These are phyloP conservation scores for Caiman crocodilus DNA, from an alignment of 2,797 vertebrate species.

Conservation along the genomic window DNA sequence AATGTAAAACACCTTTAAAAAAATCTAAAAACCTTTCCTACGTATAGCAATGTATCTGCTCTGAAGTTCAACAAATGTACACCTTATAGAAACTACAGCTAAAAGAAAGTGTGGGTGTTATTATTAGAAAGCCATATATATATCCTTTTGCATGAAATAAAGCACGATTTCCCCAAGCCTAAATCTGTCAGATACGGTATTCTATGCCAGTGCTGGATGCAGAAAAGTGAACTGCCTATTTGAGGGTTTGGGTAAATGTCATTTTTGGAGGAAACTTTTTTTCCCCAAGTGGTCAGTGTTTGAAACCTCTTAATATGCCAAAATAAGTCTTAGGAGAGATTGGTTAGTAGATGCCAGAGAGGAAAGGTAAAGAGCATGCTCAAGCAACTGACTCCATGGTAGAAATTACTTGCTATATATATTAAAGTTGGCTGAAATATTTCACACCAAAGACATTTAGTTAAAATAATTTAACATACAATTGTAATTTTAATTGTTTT, in stretches of 20 bases:
- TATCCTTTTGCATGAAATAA: neutral
- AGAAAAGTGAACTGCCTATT: neutral
- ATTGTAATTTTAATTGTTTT: slow-evolving; percentile 11
- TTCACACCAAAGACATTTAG: neutral
- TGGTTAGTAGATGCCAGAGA: neutral
- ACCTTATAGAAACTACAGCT: neutral
- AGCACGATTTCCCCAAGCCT: neutral
- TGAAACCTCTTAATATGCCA: slow-evolving; percentile 23
- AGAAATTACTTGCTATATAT: neutral
- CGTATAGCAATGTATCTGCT: neutral
- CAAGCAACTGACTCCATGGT: neutral
- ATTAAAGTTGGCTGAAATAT: slow-evolving; percentile 12
- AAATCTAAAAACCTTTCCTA: neutral
- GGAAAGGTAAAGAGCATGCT: neutral
- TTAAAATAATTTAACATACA: slow-evolving; percentile 4
- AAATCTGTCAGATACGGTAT: neutral
- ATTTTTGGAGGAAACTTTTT: neutral
- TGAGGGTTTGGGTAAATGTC: neutral
- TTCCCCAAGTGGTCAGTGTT: neutral
- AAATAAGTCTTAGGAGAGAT: neutral
- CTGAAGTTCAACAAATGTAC: neutral
- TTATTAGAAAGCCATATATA: neutral
- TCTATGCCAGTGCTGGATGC: neutral
- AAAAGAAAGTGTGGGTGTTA: neutral
- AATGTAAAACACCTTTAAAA: neutral